Evolutionary conservation across 2,797 vertebrate species (phyloP).

Genomic region (Allochrocebus solatus): DNA sequence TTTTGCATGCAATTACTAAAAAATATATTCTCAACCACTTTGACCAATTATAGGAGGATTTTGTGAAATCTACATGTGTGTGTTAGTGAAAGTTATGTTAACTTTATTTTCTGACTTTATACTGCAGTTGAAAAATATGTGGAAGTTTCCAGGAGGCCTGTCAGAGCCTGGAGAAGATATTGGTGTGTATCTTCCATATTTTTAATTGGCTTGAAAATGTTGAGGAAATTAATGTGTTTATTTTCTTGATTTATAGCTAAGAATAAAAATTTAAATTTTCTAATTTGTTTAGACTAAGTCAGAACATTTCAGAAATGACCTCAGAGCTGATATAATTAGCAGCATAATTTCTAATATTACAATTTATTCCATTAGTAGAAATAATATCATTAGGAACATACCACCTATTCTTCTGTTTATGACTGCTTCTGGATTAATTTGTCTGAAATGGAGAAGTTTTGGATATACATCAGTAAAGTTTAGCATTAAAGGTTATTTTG

Average conservation of each 20-base stretch:
- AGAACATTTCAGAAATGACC: constrained; percentile 3
- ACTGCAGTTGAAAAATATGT: constrained; percentile 90
- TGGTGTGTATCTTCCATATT: constrained; percentile 86
- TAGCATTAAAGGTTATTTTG: neutral
- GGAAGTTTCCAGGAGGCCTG: constrained; percentile 97
- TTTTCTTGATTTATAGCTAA: neutral
- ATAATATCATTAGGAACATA: neutral
- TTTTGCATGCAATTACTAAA: constrained; percentile 12
- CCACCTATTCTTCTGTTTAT: neutral
- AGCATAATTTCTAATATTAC: neutral
- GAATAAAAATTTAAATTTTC: constrained; percentile 31
- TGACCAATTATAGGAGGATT: neutral
- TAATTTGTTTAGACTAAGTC: neutral
- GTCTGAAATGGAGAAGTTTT: neutral
- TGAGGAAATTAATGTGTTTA: neutral
- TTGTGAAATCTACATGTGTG: neutral
- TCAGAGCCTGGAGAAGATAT: constrained; percentile 96
- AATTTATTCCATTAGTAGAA: neutral
- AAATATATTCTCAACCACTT: neutral
- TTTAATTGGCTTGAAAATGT: constrained; percentile 29
- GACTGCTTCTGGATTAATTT: neutral
- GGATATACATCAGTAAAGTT: neutral
- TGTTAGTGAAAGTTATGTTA: neutral
- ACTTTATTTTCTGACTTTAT: constrained; percentile 63
- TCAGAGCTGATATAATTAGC: neutral